Evolutionary conservation across 2,797 vertebrate genomes (phyloP), one percentile per base, ranked within the genome.

Genomic region (Chelon auratus): DNA sequence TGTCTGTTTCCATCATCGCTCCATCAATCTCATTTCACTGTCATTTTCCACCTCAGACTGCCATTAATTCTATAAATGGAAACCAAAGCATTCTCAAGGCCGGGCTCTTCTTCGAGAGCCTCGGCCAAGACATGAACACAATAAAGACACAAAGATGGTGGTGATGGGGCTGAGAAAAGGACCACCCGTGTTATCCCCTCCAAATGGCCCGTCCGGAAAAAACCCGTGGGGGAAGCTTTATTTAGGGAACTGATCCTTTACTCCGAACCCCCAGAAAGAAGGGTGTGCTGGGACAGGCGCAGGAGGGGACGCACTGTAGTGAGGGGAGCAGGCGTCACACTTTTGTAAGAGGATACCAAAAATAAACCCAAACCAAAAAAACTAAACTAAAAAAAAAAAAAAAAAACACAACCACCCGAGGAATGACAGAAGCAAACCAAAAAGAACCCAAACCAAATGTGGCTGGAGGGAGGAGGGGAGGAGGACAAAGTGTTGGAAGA

Each of bases 381-480:
- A 80, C 6, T 30, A 39, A 57, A 51, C 18, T 10, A 75, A 59
- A 56, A 57, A n/a, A 64, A 58, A 53, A 53, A 81, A 78, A 80
- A 78, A 57, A 60, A 40, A 24, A 68, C 24, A 52, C 15, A 15
- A 79, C 75, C 88, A 92, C 81, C 87, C 85, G 92, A 91, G 91
- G 87, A 92, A 90, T 75, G 88, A 93, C 91, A 87, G 91, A 94
- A 94, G 87, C 91, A 95, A 94, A 95, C 94, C 94, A 94, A 94
- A 95, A 93, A 93, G 75, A 92, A 92, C 70, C 83, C 84, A 84
- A 91, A 90, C 94, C 93, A 94, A 94, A 94, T 87, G 90, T 73
- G 76, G 91, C 94, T 90, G 92, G 92, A 94, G 91, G 84, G 84
- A 86, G 84, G 86, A 91, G 87, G 91, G 78, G 62, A 83, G 80